Evolutionary conservation across 2,888 invertebrate genomes (phyloP).

Genomic region (Acrocyrtus sp.): DNA sequence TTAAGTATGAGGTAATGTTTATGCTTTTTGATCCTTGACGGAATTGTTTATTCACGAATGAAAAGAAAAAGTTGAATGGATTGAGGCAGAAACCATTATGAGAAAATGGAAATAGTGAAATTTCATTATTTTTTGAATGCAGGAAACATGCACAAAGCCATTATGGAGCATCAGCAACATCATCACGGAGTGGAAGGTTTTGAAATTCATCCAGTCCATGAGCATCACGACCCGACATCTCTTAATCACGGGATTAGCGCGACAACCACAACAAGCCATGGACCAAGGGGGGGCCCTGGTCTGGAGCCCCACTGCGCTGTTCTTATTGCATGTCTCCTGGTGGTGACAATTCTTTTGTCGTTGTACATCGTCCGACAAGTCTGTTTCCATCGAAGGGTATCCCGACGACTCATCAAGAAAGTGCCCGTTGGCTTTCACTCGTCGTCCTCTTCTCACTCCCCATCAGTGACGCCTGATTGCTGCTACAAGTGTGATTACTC

Average conservation of each 20-base stretch:
- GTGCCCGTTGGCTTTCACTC: slow-evolving; percentile 53
- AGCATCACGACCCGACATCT: neutral
- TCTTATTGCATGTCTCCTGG: slow-evolving; percentile 56
- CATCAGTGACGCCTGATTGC: slow-evolving; percentile 57
- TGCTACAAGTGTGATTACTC: slow-evolving; percentile 59
- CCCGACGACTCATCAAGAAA: slow-evolving; percentile 54
- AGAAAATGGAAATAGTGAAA: too few species aligned
- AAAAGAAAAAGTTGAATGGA: too few species aligned
- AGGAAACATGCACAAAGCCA: slow-evolving; percentile 8
- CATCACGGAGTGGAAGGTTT: slow-evolving; percentile 40
- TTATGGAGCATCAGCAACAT: neutral
- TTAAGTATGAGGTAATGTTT: too few species aligned
- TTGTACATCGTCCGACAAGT: slow-evolving; percentile 56
- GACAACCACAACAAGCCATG: slow-evolving; percentile 18
- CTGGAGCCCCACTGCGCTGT: slow-evolving; percentile 59
- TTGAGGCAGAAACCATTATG: too few species aligned
- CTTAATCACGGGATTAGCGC: neutral
- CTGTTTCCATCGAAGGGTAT: slow-evolving; percentile 51
- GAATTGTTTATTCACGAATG: too few species aligned
- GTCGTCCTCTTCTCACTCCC: slow-evolving; percentile 50
- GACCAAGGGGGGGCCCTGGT: slow-evolving; percentile 24
- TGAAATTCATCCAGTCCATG: slow-evolving; percentile 23
- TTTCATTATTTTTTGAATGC: too few species aligned
- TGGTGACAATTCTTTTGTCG: slow-evolving; percentile 51
- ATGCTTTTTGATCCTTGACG: too few species aligned